These are phyloP conservation scores for Watsonalla binaria DNA, from an alignment of 2,888 invertebrate genomes.

Conservation along the genomic window DNA sequence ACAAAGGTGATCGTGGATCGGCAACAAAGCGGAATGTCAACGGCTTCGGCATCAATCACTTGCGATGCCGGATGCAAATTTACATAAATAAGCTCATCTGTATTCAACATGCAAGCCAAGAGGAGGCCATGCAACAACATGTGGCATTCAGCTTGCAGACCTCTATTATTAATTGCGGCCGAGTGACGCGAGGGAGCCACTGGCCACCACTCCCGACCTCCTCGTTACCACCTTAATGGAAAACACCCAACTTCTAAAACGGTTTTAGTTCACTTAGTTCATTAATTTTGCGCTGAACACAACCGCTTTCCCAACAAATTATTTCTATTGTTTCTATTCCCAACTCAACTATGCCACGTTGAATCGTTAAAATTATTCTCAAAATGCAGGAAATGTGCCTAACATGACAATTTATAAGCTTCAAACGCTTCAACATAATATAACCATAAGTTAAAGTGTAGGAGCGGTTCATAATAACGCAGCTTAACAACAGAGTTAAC, in stretches of 20 bases:
- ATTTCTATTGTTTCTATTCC: conserved; percentile 13
- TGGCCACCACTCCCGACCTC: conserved; percentile 28
- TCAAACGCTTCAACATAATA: conserved; percentile 17
- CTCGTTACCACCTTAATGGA: conserved; percentile 55
- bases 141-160: conserved; percentile 72
- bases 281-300: conserved; percentile 32
- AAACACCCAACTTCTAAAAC: conserved; percentile 31
- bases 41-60: conserved; percentile 66
- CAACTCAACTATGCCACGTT: conserved; percentile 11
- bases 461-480: conserved; percentile 58
- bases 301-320: conserved; percentile 19
- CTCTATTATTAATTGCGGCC: conserved; percentile 74
- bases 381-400: conserved; percentile 22
- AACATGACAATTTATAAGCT: conserved; percentile 26
- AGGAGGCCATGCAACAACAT: conserved; percentile 71
- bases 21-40: conserved; percentile 51
- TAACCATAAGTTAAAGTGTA: conserved; percentile 33
- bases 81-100: conserved; percentile 76
- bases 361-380: conserved; percentile 23
- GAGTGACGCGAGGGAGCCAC: conserved; percentile 57
- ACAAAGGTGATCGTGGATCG: conserved; percentile 28
- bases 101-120: conserved; percentile 66
- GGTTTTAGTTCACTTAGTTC: conserved; percentile 36
- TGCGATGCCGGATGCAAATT: conserved; percentile 60
- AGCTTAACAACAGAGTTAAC: conserved; percentile 70